Evolutionary conservation across 2,113 vertebrate genomes (phyloP), one percentile per base, ranked within the genome.

Genomic region (Lepisosteus osseus): DNA sequence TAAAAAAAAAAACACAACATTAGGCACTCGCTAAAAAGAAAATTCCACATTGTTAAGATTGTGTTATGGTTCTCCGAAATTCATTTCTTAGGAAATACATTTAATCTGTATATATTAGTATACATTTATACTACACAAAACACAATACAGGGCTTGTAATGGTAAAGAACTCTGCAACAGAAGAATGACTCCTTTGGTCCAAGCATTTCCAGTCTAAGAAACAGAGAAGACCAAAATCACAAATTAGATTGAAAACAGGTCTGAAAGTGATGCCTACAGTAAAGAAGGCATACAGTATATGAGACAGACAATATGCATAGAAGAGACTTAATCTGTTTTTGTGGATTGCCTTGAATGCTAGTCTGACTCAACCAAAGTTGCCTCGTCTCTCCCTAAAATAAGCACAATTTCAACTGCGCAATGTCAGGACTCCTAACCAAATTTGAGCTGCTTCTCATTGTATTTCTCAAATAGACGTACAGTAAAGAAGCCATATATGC

Each of bases 1-100:
- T 99, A 85, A 54, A 76, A 83, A 71, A 1, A 54, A 40, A 69
- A 75, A 72, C 71, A 85, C 65, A 82, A 73, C 47, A 73, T 51
- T 51, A 51, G 47, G 47, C 47, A 51, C 9, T 51, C 5, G 2
- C 1, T 9, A 40, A 14, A 71, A 65, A 54, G 4, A 66, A 41
- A 66, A 11, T 13, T 42, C 17, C 29, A 29, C 29, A 2, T 29
- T 29, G 29, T 15, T 41, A 44, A 14, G 55, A 56, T 42, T 66
- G 11, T 66, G 11, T 66, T n/a, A 9, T 51, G 5, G 9, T 9
- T 9, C 29, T 70, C 12, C 41, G 43, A 61, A n/a, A 29, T 43
- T 61, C 44, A 29, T 29, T 29, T 29, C 29, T 29, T 2, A 2
- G 29, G 29, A 29, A 29, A 29, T 29, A 29, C 29, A 29, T 29